Evolutionary conservation across 1,140 invertebrate species (phyloP).

Genomic region (Cheumatopsyche charites): DNA sequence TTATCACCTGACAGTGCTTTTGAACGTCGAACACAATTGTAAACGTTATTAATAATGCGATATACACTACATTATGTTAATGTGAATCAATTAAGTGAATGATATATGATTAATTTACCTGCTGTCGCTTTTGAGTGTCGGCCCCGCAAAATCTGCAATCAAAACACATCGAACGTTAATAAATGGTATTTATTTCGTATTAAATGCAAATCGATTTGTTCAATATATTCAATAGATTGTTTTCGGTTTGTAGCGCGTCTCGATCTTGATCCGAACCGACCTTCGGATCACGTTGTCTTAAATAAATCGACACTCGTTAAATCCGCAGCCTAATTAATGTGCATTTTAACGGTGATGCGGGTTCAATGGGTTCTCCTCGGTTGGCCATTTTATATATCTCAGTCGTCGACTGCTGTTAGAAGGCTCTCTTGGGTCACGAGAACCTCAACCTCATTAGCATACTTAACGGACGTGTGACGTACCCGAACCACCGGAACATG

Average conservation of each 20-base stretch:
- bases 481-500: conserved; percentile 25
- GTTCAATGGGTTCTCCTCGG: too few relatives aligned
- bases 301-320: neutral
- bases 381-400: neutral
- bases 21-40: too few relatives aligned
- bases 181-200: neutral
- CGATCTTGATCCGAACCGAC: neutral
- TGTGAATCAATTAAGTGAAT: too few relatives aligned
- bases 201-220: neutral
- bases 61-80: too few relatives aligned
- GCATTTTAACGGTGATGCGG: neutral
- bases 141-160: too few relatives aligned
- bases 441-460: conserved; percentile 33
- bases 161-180: neutral
- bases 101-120: too few relatives aligned
- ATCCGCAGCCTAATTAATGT: conserved; percentile 13
- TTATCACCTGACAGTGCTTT: too few relatives aligned
- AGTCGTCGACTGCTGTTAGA: conserved; percentile 1
- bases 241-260: neutral
- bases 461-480: conserved; percentile 39
- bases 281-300: conserved; percentile 5
- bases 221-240: too few relatives aligned
- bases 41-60: too few relatives aligned
- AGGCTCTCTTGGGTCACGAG: conserved; percentile 26
- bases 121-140: too few relatives aligned